Conservation (phyloP, 1,140 invertebrate genomes). For the Mylabris phalerata region DNA sequence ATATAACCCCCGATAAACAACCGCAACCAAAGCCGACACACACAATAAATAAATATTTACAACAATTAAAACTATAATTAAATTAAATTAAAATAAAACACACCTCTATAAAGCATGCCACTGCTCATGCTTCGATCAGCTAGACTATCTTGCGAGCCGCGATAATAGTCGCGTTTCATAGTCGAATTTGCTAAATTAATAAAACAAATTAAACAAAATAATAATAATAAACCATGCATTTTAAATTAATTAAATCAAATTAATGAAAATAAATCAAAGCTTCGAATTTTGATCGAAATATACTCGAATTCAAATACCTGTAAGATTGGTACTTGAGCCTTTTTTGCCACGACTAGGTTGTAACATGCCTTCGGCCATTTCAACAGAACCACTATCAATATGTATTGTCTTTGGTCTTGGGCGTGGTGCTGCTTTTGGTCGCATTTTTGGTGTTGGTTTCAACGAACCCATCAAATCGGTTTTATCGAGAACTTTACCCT, state of each 20-base stretch:
- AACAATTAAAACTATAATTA: constrained; percentile 7
- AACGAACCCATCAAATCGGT: constrained; percentile 58
- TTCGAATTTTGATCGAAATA: too few relatives aligned
- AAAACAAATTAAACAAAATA: constrained; percentile 32
- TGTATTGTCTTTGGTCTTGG: constrained; percentile 82
- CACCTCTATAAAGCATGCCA: constrained; percentile 51
- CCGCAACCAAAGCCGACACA: constrained; percentile 2
- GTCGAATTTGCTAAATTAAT: constrained; percentile 45
- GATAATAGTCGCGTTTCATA: constrained; percentile 80
- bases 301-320: constrained; percentile 48
- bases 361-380: constrained; percentile 66
- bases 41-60: constrained; percentile 1
- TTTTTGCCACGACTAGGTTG: constrained; percentile 68
- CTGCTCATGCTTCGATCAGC: constrained; percentile 53
- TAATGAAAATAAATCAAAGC: constrained; percentile 24
- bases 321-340: constrained; percentile 73
- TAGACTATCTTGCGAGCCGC: constrained; percentile 78
- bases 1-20: constrained; percentile 10
- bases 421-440: constrained; percentile 52
- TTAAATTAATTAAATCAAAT: constrained; percentile 24
- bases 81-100: constrained; percentile 37
- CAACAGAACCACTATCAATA: constrained; percentile 69
- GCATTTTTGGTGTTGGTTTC: constrained; percentile 52
- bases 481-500: constrained; percentile 73
- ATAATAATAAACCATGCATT: constrained; percentile 41